Evolutionary conservation across 1,140 invertebrate genomes (phyloP), one percentile per base, ranked within the genome.

Genomic region (Lepidurus packardi): DNA sequence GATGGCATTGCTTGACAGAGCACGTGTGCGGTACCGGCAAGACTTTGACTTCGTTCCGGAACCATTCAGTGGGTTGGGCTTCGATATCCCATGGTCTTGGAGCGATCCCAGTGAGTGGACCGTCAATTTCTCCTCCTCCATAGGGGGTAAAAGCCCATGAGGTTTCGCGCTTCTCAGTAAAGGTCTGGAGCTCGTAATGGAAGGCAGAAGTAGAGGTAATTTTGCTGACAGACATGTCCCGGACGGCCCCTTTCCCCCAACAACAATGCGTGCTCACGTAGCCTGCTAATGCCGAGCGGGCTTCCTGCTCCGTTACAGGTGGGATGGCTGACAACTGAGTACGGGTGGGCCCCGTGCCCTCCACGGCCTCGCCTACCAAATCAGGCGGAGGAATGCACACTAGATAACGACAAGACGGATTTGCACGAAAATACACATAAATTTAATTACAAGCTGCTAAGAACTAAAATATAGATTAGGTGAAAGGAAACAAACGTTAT

Each of bases 181-280:
- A 90, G n/a, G 87, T 89, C 81, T 90, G 87, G 78, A 90, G 82
- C 24, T 87, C 85, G 80, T 90, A 90, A 82, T 88, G 87, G 81
- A 88, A 88, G 73, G 89, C 87, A 79, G 83, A 87, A n/a, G 85
- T 85, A 78, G 87, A 85, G 42, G 85, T 81, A 9, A 89, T 85
- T 75, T 86, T 85, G 10, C 83, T 86, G 34, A 89, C 85, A n/a
- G 83, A 81, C 84, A 90, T 86, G 73, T 87, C 81, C 76, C 84
- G 82, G 7, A 87, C 88, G 7, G 88, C 86, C 0, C 82, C 82
- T 73, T 83, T 84, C 4, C 89, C 88, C 84, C 88, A 90, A 81
- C 89, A 90, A 82, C 87, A 89, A 80, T 88, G 85, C 42, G 86
- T 82, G 43, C 84, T 83, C 7, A 88, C 87, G 81, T 85, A 84